These are phyloP conservation scores for Cheiracanthium punctorium DNA, from an alignment of 2,888 invertebrate species.

Conservation along the genomic window DNA sequence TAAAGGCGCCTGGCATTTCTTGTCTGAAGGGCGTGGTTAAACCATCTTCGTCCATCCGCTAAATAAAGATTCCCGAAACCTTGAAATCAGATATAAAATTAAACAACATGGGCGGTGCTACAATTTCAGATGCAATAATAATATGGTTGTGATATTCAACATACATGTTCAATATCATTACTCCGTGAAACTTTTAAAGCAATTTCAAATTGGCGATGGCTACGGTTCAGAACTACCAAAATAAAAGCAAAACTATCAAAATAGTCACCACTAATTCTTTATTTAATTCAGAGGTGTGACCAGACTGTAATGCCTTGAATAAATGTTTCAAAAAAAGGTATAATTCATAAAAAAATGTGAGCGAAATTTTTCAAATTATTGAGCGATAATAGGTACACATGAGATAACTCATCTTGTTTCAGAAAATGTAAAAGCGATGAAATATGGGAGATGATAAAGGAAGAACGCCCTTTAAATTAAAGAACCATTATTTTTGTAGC, in stretches of 20 bases:
- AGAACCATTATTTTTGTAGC: constrained; percentile 30
- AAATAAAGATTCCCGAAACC: constrained; percentile 33
- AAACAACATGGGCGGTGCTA: constrained; percentile 57
- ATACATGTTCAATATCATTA: constrained; percentile 31
- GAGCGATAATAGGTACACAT: constrained; percentile 29
- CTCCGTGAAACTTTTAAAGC: constrained; percentile 55
- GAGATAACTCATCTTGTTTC: constrained; percentile 42
- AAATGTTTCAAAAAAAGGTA: constrained; percentile 20
- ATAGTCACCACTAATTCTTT: constrained; percentile 30
- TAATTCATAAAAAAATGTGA: constrained; percentile 32
- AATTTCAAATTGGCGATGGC: constrained; percentile 32
- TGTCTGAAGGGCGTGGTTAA: constrained; percentile 53
- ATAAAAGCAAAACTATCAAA: constrained; percentile 30
- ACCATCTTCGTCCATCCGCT: constrained; percentile 16
- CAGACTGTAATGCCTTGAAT: constrained; percentile 27
- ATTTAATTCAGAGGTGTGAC: constrained; percentile 52
- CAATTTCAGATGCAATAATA: constrained; percentile 45
- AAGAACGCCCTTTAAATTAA: constrained; percentile 58
- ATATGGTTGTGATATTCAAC: constrained; percentile 27
- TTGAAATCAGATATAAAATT: constrained; percentile 63
- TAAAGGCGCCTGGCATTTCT: constrained; percentile 33
- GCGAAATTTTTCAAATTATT: constrained; percentile 24
- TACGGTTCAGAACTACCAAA: constrained; percentile 37
- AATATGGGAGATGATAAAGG: constrained; percentile 22
- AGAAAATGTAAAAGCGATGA: constrained; percentile 27